Evolutionary conservation across 2,797 vertebrate genomes (phyloP).

Genomic region (Liparis tanakae): DNA sequence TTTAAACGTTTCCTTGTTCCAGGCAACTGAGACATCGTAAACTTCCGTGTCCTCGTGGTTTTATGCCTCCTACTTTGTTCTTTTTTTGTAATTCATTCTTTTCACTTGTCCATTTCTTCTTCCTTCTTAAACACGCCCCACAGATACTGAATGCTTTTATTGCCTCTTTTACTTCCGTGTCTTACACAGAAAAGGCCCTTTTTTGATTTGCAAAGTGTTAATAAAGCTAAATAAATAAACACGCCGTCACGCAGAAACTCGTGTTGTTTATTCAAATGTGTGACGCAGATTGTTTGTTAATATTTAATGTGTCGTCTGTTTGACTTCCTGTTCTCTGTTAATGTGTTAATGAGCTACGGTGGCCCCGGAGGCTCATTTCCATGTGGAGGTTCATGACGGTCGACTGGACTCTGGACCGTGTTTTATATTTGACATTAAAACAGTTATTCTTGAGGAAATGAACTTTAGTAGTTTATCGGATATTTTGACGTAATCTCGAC

Average conservation of each 20-base stretch:
- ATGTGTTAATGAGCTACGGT: not conserved
- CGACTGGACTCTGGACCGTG: not conserved
- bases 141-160: no score
- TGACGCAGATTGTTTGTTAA: not conserved
- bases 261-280: not conserved
- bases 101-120: no score
- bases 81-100: no score
- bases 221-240: not conserved
- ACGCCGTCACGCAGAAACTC: no score
- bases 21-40: no score
- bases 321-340: slow-evolving; percentile 6
- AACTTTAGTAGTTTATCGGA: not conserved
- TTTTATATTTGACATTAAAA: not conserved
- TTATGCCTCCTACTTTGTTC: no score
- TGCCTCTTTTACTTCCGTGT: not conserved
- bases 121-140: no score
- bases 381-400: not conserved
- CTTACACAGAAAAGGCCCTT: not conserved
- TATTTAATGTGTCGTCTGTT: not conserved
- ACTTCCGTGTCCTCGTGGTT: no score
- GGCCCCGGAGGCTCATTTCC: not conserved
- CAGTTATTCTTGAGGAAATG: not conserved
- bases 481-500: not conserved
- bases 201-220: not conserved
- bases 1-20: no score